phyloP scores from a whole-genome alignment of 2,113 vertebrate species.

The Cyanoramphus novaezelandiae region DNA sequence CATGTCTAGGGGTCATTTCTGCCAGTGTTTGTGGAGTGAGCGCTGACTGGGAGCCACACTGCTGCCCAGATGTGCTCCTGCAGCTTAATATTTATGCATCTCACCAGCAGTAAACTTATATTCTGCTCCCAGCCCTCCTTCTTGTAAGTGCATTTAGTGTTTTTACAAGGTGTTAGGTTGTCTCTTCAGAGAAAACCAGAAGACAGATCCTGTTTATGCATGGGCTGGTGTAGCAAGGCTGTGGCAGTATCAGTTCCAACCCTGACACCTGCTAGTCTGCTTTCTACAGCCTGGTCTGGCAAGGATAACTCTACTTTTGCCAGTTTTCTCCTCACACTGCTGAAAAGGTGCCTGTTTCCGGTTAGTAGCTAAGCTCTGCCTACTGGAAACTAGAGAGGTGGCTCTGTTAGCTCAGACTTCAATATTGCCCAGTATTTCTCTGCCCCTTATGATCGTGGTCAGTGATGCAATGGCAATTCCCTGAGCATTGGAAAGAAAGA shows the following conservation, averaged over 20 bases:
- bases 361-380: background rate
- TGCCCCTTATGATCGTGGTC: rapidly evolving
- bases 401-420: background rate
- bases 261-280: background rate
- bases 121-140: background rate
- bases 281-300: background rate
- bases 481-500: background rate
- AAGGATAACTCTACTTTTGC: background rate
- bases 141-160: background rate
- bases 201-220: background rate
- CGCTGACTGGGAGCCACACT: background rate
- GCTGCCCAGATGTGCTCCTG: background rate
- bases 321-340: rapidly evolving
- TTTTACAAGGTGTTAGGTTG: background rate
- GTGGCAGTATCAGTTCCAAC: background rate
- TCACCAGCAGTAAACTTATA: background rate
- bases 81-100: background rate
- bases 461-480: background rate
- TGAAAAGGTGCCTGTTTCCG: background rate
- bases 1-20: background rate
- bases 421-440: background rate
- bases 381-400: background rate
- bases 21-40: rapidly evolving
- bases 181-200: background rate
- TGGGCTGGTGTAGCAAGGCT: background rate